Conservation (phyloP, 2,113 vertebrate genomes). For the Mormoops blainvillei region DNA sequence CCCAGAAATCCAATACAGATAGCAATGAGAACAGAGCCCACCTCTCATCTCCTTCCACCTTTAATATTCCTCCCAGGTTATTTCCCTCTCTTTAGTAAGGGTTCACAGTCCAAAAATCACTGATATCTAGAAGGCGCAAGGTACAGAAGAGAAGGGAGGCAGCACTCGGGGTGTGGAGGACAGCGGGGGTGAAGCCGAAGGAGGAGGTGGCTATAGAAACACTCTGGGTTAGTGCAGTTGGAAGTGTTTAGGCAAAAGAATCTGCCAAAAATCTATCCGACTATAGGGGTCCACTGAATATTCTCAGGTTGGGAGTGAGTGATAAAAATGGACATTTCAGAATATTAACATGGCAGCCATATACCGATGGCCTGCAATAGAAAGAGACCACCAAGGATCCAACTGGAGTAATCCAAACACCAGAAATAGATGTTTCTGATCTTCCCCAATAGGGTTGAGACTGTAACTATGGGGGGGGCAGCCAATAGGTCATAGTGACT, state of each 20-base stretch:
- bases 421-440: background rate
- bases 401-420: background rate
- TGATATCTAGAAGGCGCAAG: background rate
- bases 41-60: background rate
- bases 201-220: background rate
- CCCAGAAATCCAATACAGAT: background rate
- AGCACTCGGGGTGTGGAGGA: background rate
- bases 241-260: background rate
- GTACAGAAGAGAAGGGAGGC: background rate
- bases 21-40: background rate
- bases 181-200: background rate
- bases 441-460: background rate
- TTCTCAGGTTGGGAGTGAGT: background rate
- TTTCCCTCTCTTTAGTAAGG: background rate
- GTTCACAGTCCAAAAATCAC: background rate
- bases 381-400: background rate
- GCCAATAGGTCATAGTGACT: background rate
- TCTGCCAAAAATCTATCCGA: background rate
- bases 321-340: background rate
- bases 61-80: background rate
- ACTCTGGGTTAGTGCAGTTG: background rate
- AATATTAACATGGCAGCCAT: background rate
- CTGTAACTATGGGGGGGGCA: background rate
- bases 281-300: background rate
- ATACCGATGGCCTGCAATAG: background rate